A percentile compares a stretch with the other conserved stretches of the same genome.
phyloP scores from a whole-genome alignment of 2,888 invertebrate species.

The Elaeidobius kamerunicus region DNA sequence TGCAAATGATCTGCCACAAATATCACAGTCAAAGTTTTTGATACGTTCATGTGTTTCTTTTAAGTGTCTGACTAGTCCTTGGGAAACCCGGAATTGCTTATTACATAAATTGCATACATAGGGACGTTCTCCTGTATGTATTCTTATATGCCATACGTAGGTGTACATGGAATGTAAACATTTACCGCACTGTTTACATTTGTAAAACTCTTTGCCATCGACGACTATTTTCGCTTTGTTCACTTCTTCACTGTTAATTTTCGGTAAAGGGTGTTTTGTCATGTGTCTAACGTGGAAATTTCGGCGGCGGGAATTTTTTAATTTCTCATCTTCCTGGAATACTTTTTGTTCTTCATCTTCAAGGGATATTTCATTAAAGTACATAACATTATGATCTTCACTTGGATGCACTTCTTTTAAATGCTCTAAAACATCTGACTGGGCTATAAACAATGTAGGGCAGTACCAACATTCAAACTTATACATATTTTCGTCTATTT shows the following conservation, averaged over 20 bases:
- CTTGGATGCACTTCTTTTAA: slow-evolving; percentile 39
- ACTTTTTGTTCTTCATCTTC: too few species aligned
- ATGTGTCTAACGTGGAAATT: slow-evolving; percentile 16
- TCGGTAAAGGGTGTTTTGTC: slow-evolving; percentile 31
- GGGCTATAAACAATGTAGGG: slow-evolving; percentile 38
- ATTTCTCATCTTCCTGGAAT: slow-evolving; percentile 2
- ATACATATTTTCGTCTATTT: slow-evolving; percentile 28
- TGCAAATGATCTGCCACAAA: slow-evolving; percentile 56
- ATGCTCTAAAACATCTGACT: slow-evolving; percentile 40
- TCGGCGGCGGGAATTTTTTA: background rate
- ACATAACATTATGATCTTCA: slow-evolving; percentile 10
- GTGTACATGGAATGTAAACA: slow-evolving; percentile 61
- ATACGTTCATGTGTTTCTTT: slow-evolving; percentile 61
- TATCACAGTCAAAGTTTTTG: slow-evolving; percentile 57
- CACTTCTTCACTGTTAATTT: slow-evolving; percentile 49
- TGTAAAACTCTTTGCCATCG: slow-evolving; percentile 56
- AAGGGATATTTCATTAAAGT: background rate
- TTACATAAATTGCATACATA: slow-evolving; percentile 66
- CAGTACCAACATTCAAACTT: slow-evolving; percentile 41
- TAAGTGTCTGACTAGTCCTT: slow-evolving; percentile 60
- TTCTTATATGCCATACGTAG: slow-evolving; percentile 60
- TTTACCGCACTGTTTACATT: slow-evolving; percentile 58
- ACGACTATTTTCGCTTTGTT: slow-evolving; percentile 47
- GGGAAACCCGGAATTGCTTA: slow-evolving; percentile 63
- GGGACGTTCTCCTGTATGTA: slow-evolving; percentile 64